Evolutionary conservation across 2,888 invertebrate species (phyloP).

Genomic region (Athalia cordata): DNA sequence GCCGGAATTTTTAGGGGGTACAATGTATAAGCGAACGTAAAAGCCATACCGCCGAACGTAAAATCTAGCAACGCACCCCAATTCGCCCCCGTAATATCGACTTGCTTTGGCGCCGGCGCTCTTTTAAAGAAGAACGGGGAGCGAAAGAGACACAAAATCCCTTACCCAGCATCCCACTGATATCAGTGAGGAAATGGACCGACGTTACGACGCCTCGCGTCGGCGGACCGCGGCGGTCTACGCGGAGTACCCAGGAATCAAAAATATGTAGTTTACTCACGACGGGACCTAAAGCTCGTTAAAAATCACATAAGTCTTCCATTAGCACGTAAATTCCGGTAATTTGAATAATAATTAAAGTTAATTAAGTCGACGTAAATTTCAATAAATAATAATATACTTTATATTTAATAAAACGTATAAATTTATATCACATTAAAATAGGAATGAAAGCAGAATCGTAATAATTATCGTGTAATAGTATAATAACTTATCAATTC

Average conservation of each 20-base stretch:
- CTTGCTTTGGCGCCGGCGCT: constrained; percentile 70
- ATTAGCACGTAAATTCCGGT: constrained; percentile 56
- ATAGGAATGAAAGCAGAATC: too few relatives aligned
- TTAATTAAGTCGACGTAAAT: constrained; percentile 6
- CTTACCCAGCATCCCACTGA: constrained; percentile 56
- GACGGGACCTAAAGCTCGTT: constrained; percentile 44
- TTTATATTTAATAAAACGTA: constrained; percentile 3
- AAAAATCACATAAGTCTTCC: constrained; percentile 71
- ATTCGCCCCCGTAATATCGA: constrained; percentile 63
- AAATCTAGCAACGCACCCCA: constrained; percentile 21
- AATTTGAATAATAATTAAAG: constrained; percentile 31
- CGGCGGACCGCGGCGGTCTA: constrained; percentile 37
- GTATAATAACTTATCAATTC: too few relatives aligned
- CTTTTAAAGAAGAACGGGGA: constrained; percentile 38
- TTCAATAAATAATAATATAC: constrained; percentile 21
- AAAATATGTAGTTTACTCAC: constrained; percentile 41
- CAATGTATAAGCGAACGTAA: background rate
- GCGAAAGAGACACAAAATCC: constrained; percentile 27
- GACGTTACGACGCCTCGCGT: constrained; percentile 67
- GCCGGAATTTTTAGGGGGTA: too few relatives aligned
- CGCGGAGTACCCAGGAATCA: constrained; percentile 28
- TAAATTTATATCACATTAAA: too few relatives aligned
- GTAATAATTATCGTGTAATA: too few relatives aligned
- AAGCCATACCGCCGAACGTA: constrained; percentile 12
- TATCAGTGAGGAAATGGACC: constrained; percentile 69